Base-by-base conservation (phyloP, 2,888 invertebrate species). In the Campaea margaritaria region DNA sequence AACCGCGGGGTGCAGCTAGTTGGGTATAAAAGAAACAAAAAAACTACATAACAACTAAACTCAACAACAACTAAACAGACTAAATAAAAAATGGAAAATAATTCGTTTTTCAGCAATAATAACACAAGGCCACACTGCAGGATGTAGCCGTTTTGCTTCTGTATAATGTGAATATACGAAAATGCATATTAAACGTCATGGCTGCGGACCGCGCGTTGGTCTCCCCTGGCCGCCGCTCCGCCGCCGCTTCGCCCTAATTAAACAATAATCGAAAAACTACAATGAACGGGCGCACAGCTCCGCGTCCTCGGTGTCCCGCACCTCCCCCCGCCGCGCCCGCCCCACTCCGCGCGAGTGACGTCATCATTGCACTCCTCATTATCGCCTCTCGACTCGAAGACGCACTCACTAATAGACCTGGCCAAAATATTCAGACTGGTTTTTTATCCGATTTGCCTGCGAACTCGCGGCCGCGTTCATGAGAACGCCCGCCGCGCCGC, bases 211-310 rank as follows among this genome's bases (percentile, higher is more conserved):
- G 84, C 79, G 66, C 61, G 74, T 85, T 79, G 69, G 67, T 67
- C 68, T 59, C 67, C 78, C 78, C 90, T 89, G 89, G 87, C 89
- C 89, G 91, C 86, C 91, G 91, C 89, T 86, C 85, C 89, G 91
- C 90, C 90, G 91, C 91, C 91, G 91, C 91, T 91, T 91, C 91
- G 91, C 91, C 91, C 91, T 92, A 92, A 91, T 92, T 91, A 92
- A 91, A 92, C 91, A 92, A 91, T 91, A 92, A 92, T 92, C 91
- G 91, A 91, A 91, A 91, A 91, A 91, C 90, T 91, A 91, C 91
- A 91, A 91, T 91, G 90, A 91, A 88, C 91, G 90, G 86, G 90
- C 90, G 89, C 89, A 84, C 87, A 85, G 88, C 89, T 86, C 83
- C 70, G 74, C 87, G 86, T 86, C 86, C 85, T 84, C 86, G 82